Evolutionary conservation across 2,113 vertebrate genomes (phyloP), one percentile per base, ranked within the genome.

Genomic region (Peromyscus polionotus): DNA sequence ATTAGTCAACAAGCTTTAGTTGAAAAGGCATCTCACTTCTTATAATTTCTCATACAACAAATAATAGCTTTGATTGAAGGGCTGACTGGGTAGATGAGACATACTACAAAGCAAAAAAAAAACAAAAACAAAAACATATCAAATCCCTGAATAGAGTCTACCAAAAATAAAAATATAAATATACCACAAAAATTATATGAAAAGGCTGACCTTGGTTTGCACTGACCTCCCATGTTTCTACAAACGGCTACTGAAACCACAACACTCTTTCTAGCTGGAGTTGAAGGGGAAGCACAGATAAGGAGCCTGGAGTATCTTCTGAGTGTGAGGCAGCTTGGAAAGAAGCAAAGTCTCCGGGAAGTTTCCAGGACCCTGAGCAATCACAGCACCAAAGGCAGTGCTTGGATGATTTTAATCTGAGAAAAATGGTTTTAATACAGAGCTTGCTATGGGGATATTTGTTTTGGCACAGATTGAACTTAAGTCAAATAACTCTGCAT

Each of bases 381-480:
- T 97, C 0, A 0, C 80, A 87, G 95, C 65, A 97, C 72, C 7
- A 45, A 95, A 91, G 93, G 97, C 90, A 95, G 87, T 83, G 93
- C 86, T 94, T 94, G 89, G 90, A 98, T 97, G 97, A 97, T 97
- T 89, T 98, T 97, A 98, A 98, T 98, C 93, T 0, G 0, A 98
- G 98, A 98, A 98, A 98, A 98, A 98, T 98, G 97, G 89, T 97
- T 98, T 98, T 98, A 98, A 98, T 98, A 97, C 95, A 75, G 39
- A 1, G 39, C 51, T 63, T 97, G 95, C 98, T 90, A 16, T 97
- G 57, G 94, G 97, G 97, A 97, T 97, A 97, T 98, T 98, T 98
- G 97, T 98, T 98, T 97, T 96, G 97, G 87, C 97, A 95, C 97
- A 98, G 94, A 97, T 88, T 67, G 13, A 33, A 95, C 97, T 98